Base-by-base conservation (phyloP, 2,797 vertebrate species). In the Cynodonichthys magdalenae region DNA sequence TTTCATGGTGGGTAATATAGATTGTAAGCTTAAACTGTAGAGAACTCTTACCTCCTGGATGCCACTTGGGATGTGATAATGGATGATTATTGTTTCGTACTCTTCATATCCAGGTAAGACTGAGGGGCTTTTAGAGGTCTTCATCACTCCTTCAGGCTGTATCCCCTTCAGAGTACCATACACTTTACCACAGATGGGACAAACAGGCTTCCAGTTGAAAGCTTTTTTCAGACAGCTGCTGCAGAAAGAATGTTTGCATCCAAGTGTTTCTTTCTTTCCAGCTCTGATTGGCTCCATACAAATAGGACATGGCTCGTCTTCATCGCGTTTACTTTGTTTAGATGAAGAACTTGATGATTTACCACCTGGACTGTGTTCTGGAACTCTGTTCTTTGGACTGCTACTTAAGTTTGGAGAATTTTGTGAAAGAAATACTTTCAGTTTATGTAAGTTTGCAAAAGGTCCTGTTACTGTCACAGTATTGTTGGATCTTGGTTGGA, bases 211-310 rank as follows among this genome's bases (percentile, higher is more conserved):
- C 53, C 83, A 71, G 4, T 54, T 28, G 12, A 94, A 94, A 5
- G 93, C 92, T 29, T 0, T 53, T 14, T 79, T 71, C 55, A 94
- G 45, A 63, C 93, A 94, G 8, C 19, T 56, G 58, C 15, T 80
- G 71, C 93, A 94, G 76, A 94, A 94, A 0, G 81, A 86, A 66
- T 94, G 92, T 24, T 89, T 88, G 78, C 93, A 94, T 20, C 3
- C 6, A 60, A 94, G 74, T 1, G 69, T 89, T 59, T 59, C 10
- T 51, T 53, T 88, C 17, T 81, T 18, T 2, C 49, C 17, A 14
- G 27, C 12, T 4, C 12, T 15, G 19, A 93, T 85, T 2, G 18
- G 14, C 6, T 94, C 92, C 84, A 94, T 85, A 70, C 93, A 94
- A 77, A 94, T 93, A 0, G 88, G 81, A 80, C 93, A 94, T 0